Base-by-base conservation (phyloP, 1,140 invertebrate species). In the Musca domestica region DNA sequence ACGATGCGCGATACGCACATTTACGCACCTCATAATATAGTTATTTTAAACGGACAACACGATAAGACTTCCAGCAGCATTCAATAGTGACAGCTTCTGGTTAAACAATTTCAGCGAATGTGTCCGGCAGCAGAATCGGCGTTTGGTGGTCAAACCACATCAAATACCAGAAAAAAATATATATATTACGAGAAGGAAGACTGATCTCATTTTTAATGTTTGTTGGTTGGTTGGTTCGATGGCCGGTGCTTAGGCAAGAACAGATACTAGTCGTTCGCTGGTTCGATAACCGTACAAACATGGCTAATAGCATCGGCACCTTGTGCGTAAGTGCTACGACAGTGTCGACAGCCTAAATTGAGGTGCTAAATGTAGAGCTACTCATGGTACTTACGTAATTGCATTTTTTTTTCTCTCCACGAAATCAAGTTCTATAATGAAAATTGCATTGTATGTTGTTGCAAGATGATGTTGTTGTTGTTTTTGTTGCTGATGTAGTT, bases 351-450 rank as follows among this genome's bases (percentile, higher is more conserved):
- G n/a, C 48, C n/a, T 34, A 27, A 61, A 61, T 61, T 41, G 56
- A 61, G 56, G 56, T 61, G 56, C 56, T 61, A 61, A 61, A 61
- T 41, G 56, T 61, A 61, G 56, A 61, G 56, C 56, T 61, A 61
- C 34, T 41, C 34, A 41, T 41, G 34, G 34, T 41, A 41, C 56
- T 61, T 61, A 30, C 56, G 56, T 61, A 61, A 61, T 61, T 61
- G 30, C 15, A 34, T 58, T 58, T 58, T 58, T 30, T 30, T 30
- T 30, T 41, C 12, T 41, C 12, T 41, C 12, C 10, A 41, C 34
- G 27, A 61, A 61, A 61, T 41, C 56, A 61, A 61, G 56, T 61
- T 61, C 56, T 61, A 34, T 19, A 34, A 61, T 61, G 56, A 61
- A 61, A 20, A 34, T 51, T 51, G 48, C 12, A 41, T 51, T 51